Conservation (phyloP, 2,888 invertebrate species). For the Plusia festucae region DNA sequence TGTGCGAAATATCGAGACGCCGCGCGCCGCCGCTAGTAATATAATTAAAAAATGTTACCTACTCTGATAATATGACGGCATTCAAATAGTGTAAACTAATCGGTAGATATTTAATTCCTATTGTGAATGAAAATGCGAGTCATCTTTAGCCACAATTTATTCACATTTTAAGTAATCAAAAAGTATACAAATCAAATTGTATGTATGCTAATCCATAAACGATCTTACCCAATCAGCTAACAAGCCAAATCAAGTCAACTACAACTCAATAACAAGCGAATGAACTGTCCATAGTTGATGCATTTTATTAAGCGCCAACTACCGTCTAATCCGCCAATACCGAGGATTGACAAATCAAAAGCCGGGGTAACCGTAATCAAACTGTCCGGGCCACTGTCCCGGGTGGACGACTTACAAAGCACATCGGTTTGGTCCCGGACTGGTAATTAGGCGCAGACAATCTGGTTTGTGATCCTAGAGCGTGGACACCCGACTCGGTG, state of each 20-base stretch:
- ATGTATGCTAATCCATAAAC: background rate
- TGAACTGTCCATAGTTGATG: background rate
- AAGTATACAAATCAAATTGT: background rate
- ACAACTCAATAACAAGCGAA: background rate
- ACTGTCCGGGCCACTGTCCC: conserved; percentile 50
- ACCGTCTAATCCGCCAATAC: conserved; percentile 11
- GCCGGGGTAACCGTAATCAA: conserved; percentile 48
- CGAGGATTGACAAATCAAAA: conserved; percentile 52
- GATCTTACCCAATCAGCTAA: background rate
- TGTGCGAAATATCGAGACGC: too few species aligned
- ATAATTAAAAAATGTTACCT: too few species aligned
- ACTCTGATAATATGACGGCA: too few species aligned
- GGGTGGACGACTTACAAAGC: conserved; percentile 55
- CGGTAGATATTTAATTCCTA: too few species aligned
- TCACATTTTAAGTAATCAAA: too few species aligned
- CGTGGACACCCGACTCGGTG: conserved; percentile 33
- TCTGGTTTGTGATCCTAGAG: conserved; percentile 44
- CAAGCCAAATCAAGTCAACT: background rate
- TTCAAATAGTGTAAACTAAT: too few species aligned
- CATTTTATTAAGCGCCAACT: conserved; percentile 27
- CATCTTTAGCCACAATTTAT: too few species aligned
- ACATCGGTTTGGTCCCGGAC: conserved; percentile 32
- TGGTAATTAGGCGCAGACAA: conserved; percentile 63
- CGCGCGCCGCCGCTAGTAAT: too few species aligned
- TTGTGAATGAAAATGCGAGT: too few species aligned